Base-by-base conservation (phyloP, 2,797 vertebrate species). In the Paedocypris micromegethes region DNA sequence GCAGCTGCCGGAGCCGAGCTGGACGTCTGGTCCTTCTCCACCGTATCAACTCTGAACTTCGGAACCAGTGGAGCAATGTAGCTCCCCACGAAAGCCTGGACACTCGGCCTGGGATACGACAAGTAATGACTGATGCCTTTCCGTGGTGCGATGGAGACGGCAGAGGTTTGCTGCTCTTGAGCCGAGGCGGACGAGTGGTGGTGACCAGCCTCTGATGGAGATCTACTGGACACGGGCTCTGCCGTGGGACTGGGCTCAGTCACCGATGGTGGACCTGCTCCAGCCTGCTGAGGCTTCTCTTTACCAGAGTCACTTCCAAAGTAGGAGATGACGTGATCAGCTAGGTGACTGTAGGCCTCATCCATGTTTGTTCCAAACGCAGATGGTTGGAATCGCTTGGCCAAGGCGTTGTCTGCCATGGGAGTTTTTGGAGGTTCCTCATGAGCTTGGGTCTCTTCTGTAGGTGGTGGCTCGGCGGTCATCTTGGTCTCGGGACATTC, bases 21-120 rank as follows among this genome's bases (percentile, higher is more conserved):
- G 38, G 75, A n/a, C 6, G 78, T 2, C 73, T 83, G 88, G 8
- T 78, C 85, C 67, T 88, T 90, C 46, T 86, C 85, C 44, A 79
- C 80, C 2, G 84, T 2, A 5, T 60, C 58, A 64, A 83, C 80
- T 61, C 91, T 82, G 74, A 95, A 89, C 80, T 91, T 98, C 44
- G 94, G 94, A 51, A 96, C 94, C 64, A 97, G 85, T 6, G 94
- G 93, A 2, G 91, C 84, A n/a, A 98, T 92, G 79, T 96, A 98
- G 81, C 86, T 95, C 76, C 93, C 95, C 1, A 97, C 93, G 78
- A 97, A 95, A 5, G 92, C 93, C 66, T 95, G 94, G 5, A 96
- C 90, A 0, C 92, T 95, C 80, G 93, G 94, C 59, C 90, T 90
- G n/a, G 93, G 93, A 75, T 92, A 91, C 0, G 92, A 93, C 65